Conservation (phyloP, 2,113 vertebrate species). For the Cyanoderma ruficeps region DNA sequence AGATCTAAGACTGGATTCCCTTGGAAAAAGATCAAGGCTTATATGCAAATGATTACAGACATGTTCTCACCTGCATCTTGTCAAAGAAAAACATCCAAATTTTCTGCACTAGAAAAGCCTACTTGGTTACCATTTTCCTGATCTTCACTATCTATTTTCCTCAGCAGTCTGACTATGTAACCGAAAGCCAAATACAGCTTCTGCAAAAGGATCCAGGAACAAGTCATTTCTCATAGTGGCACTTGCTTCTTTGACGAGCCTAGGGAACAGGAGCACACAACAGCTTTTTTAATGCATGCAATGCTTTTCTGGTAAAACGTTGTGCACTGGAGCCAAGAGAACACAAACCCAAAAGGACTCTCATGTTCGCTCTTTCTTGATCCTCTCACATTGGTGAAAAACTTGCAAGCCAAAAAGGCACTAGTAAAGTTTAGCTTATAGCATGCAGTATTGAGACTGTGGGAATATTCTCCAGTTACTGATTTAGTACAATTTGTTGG, state of each 20-base stretch:
- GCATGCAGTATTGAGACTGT: background rate
- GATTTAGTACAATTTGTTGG: background rate
- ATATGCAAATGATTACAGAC: background rate
- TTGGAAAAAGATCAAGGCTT: background rate
- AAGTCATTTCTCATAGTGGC: background rate
- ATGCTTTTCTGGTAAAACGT: background rate
- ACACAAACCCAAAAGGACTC: background rate
- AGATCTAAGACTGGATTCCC: background rate
- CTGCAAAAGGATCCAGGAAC: background rate
- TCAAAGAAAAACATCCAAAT: background rate
- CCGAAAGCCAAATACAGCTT: background rate
- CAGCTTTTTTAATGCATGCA: background rate
- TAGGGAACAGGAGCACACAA: background rate
- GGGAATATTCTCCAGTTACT: background rate
- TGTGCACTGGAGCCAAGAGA: background rate
- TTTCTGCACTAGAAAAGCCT: background rate
- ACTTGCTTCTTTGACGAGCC: background rate
- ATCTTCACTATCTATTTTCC: background rate
- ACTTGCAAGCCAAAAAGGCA: background rate
- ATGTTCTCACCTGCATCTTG: background rate
- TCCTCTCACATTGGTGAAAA: background rate
- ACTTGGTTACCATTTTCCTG: background rate
- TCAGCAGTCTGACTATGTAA: background rate
- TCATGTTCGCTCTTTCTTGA: background rate
- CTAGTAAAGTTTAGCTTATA: background rate